A percentile compares a stretch with the other conserved stretches of the same genome.
These are phyloP conservation scores for Tetramorium alpestre DNA, from an alignment of 1,140 invertebrate genomes.

Conservation along the genomic window DNA sequence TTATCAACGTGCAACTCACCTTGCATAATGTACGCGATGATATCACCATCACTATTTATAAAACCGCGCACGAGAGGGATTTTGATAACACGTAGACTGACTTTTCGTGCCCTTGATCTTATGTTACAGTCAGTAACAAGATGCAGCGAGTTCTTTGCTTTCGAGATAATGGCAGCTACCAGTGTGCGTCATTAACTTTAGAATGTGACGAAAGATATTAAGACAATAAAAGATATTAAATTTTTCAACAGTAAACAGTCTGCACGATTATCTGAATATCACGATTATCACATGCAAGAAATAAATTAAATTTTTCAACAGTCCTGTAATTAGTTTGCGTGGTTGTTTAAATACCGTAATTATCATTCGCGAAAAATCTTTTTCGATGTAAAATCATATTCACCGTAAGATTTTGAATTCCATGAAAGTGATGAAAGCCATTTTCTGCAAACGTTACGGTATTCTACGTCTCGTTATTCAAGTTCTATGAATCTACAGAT, in stretches of 20 bases:
- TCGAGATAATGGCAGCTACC: neutral
- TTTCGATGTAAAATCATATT: neutral
- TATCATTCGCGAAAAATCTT: neutral
- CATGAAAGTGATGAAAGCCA: neutral
- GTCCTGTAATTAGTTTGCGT: no score
- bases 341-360: neutral
- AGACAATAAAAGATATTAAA: neutral
- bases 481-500: neutral
- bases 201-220: neutral
- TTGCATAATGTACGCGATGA: constrained; percentile 40
- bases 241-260: neutral
- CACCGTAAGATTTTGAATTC: neutral
- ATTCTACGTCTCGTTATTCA: neutral
- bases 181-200: neutral
- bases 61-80: constrained; percentile 11
- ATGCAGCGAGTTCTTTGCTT: neutral
- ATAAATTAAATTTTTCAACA: no score
- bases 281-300: no score
- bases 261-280: neutral
- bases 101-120: constrained; percentile 47
- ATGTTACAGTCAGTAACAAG: constrained; percentile 29
- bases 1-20: constrained; percentile 44
- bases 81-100: constrained; percentile 17
- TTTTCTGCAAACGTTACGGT: neutral
- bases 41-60: constrained; percentile 44